phyloP scores from a whole-genome alignment of 2,797 vertebrate genomes.

The Lindbergichthys nudifrons region DNA sequence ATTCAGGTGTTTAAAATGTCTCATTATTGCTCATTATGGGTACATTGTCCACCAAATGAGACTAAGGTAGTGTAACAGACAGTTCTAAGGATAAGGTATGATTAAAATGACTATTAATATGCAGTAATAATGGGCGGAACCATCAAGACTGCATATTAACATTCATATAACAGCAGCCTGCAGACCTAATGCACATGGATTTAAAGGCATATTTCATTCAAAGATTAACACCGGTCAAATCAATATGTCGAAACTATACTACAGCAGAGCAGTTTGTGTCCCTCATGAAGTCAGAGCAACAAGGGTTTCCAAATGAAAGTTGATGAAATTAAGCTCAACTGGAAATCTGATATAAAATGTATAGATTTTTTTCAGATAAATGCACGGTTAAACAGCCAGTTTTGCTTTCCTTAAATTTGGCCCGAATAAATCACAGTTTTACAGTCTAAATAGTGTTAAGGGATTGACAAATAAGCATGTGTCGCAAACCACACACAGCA shows the following conservation, averaged over 20 bases:
- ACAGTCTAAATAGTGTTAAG: neutral
- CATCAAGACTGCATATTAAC: slow-evolving; percentile 25
- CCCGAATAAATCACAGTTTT: neutral
- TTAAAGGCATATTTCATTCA: slow-evolving; percentile 47
- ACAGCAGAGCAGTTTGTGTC: slow-evolving; percentile 10
- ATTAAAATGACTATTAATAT: slow-evolving; percentile 9
- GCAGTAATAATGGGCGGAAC: slow-evolving; percentile 11
- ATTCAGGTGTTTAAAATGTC: slow-evolving; percentile 1
- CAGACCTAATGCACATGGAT: slow-evolving; percentile 15
- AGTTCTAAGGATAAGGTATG: neutral
- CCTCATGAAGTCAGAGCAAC: neutral
- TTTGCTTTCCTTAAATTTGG: neutral
- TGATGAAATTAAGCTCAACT: neutral
- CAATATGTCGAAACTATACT: neutral
- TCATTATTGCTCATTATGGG: slow-evolving; percentile 4
- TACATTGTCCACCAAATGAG: neutral
- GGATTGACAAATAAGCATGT: neutral
- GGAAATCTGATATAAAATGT: neutral
- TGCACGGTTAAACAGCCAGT: neutral
- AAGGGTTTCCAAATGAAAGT: slow-evolving; percentile 10
- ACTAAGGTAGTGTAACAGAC: slow-evolving; percentile 37
- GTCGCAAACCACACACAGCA: neutral
- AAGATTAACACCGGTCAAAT: slow-evolving; percentile 7
- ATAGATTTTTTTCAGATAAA: neutral
- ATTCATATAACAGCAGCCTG: slow-evolving; percentile 63